phyloP scores from a whole-genome alignment of 2,797 vertebrate species.

The Hydrophis major region DNA sequence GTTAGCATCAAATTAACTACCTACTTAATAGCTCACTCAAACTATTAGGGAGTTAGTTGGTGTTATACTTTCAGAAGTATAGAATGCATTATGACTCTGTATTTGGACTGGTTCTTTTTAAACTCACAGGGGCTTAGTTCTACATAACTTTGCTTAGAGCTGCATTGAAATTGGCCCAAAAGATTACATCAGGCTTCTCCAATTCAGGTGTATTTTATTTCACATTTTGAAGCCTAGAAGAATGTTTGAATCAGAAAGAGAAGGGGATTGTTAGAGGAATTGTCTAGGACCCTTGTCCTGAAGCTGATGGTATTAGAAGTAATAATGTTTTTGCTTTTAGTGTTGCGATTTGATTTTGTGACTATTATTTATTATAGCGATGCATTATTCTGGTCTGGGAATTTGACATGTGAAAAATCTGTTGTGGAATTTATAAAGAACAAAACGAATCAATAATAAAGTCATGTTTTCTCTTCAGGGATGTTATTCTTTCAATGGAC shows the following conservation, averaged over 20 bases:
- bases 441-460: background rate
- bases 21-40: background rate
- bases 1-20: background rate
- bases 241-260: background rate
- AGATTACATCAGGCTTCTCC: background rate
- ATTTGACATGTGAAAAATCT: background rate
- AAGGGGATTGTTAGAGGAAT: background rate
- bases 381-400: background rate
- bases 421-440: background rate
- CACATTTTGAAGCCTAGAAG: background rate
- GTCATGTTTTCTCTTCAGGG: too few relatives aligned
- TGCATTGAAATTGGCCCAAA: background rate
- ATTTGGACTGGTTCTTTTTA: background rate
- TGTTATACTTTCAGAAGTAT: background rate
- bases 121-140: background rate
- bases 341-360: background rate
- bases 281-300: background rate
- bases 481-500: background rate
- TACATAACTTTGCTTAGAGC: background rate
- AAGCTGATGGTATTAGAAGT: background rate
- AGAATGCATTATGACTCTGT: background rate
- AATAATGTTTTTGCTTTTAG: background rate
- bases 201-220: background rate
- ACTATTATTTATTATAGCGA: background rate
- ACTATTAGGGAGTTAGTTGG: background rate